A percentile compares a stretch with the other conserved stretches of the same genome.
Evolutionary conservation across 2,113 vertebrate species (phyloP).

Genomic region (Tychaedon coryphoeus): DNA sequence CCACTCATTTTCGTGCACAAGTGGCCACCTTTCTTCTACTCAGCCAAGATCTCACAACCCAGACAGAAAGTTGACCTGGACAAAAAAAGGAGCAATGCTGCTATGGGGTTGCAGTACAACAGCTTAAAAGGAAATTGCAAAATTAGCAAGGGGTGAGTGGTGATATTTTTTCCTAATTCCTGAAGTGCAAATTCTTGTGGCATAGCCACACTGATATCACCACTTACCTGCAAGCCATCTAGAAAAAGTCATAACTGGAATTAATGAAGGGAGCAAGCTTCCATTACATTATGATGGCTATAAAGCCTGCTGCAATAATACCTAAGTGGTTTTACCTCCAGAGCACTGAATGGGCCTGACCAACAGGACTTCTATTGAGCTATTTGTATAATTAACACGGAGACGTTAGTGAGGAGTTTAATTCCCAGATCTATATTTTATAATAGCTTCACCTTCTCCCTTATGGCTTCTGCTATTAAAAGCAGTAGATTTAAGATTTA

Average conservation of each 20-base stretch:
- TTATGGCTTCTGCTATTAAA: background rate
- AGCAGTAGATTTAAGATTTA: background rate
- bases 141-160: background rate
- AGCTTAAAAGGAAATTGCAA: constrained; percentile 18
- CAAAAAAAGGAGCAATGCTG: background rate
- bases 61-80: background rate
- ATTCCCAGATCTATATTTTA: constrained; percentile 1
- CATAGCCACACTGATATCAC: background rate
- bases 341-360: background rate
- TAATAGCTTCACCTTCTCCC: background rate
- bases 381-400: background rate
- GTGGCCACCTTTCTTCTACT: background rate
- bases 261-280: background rate
- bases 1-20: constrained; percentile 1
- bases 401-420: background rate
- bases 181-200: background rate
- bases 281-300: background rate
- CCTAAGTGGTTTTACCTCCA: background rate
- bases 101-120: background rate
- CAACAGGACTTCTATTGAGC: background rate
- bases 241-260: background rate
- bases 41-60: background rate
- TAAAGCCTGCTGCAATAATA: constrained; percentile 20
- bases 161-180: background rate
- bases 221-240: background rate